Evolutionary conservation across 1,140 invertebrate species (phyloP), one percentile per base, ranked within the genome.

Genomic region (Heliconius eleuchia): DNA sequence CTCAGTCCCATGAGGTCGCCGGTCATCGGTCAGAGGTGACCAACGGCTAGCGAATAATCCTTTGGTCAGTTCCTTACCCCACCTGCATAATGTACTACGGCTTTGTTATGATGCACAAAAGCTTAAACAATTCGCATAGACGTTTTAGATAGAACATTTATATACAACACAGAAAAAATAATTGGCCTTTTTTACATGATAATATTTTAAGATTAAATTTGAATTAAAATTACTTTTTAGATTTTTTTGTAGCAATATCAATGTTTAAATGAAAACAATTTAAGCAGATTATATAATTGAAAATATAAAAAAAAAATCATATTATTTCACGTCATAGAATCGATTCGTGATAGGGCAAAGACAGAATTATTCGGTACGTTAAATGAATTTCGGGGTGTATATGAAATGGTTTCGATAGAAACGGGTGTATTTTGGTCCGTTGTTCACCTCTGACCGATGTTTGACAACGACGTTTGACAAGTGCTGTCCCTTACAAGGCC

Each of bases 391-490:
- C 73, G 19, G 71, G 71, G 42, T 57, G 71, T 73, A 73, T 78
- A 57, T 73, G 74, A 78, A 60, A 66, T 52, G 71, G 75, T 70
- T 55, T 81, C 73, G 76, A 81, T 83, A 75, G 78, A 90, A 87
- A 87, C 90, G 87, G 91, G 85, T 84, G 75, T 81, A 81, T 78
- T 79, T 77, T 76, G 57, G 91, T 89, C 90, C 92, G 92, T 94
- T 94, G 86, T 85, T 92, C 88, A 93, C 92, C 92, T 93, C 79
- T 94, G 91, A 94, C 92, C 91, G 90, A 86, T 74, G 91, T 82
- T 84, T 89, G 91, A 91, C 91, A 89, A 46, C 42, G 42, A 86
- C 74, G 91, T 82, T 84, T 89, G 91, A 91, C 91, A 89, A 89
- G 90, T 90, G 80, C 78, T 81, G 79, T 87, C 86, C 82, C 81